A percentile compares a stretch with the other conserved stretches of the same genome.
Evolutionary conservation across 1,140 invertebrate genomes (phyloP).

Genomic region (Aphidius gifuensis): DNA sequence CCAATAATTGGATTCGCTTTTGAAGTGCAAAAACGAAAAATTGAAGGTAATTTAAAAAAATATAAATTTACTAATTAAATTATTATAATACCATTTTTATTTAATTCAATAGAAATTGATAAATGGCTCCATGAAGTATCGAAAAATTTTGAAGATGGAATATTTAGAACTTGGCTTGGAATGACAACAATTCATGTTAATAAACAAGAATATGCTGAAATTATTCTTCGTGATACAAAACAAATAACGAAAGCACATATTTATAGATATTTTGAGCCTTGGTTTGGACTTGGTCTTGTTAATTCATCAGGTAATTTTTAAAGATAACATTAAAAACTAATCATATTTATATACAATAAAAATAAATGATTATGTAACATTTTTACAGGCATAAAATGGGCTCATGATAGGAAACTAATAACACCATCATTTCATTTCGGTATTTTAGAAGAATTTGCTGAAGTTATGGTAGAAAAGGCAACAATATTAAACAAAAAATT

Average conservation of each 20-base stretch:
- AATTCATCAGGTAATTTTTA: slow-evolving; percentile 59
- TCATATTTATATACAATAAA: neutral
- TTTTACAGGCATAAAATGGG: slow-evolving; percentile 67
- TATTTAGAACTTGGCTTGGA: no score
- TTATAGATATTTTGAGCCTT: slow-evolving; percentile 64
- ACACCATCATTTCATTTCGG: slow-evolving; percentile 84
- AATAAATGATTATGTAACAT: neutral
- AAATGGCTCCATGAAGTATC: no score
- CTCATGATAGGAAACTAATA: slow-evolving; percentile 69
- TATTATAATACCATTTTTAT: no score
- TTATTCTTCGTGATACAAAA: slow-evolving; percentile 45
- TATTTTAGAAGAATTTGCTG: slow-evolving; percentile 73
- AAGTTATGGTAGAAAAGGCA: slow-evolving; percentile 72
- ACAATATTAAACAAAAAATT: slow-evolving; percentile 56
- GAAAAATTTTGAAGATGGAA: no score
- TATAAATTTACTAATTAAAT: no score
- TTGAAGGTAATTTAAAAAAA: no score
- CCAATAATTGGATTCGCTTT: no score
- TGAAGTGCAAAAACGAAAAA: no score
- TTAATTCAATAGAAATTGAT: no score
- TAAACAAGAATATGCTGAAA: no score
- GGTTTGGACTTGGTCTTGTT: slow-evolving; percentile 67
- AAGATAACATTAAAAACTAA: no score
- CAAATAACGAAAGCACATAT: slow-evolving; percentile 64
- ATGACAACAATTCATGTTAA: neutral